Evolutionary conservation across 2,113 vertebrate species (phyloP), one percentile per base, ranked within the genome.

Genomic region (Phaetusa simplex): DNA sequence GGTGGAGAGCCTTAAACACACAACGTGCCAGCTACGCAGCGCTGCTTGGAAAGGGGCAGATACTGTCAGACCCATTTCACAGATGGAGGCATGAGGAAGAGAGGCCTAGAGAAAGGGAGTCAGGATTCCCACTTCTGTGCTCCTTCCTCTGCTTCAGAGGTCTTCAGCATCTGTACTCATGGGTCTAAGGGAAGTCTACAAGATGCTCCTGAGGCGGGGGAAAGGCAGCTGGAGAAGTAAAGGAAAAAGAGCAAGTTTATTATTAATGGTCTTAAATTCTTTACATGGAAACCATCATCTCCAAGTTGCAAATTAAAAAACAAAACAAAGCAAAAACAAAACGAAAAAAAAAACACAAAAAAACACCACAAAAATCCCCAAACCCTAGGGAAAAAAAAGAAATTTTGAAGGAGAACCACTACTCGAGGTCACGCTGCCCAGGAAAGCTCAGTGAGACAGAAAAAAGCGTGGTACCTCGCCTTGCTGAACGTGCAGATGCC

Each of bases 1-100:
- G 53, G 11, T 11, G 53, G 53, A 32, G 32, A n/a, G 13, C 56
- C 56, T 14, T 5, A 6, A 12, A 20, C 8, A 1, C 3, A 22
- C 30, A 2, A 2, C 0, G 4, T 8, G 0, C 22, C 3, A 1
- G 7, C 30, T 6, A 1, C 1, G 5, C 32, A 5, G 5, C 4
- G 1, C 11, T 2, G 4, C 40, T 30, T 3, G 42, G 30, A 3
- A 6, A 14, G 0, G 29, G 38, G 40, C 2, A 1, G 64, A 1
- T 12, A 1, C 36, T 4, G 3, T 1, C 45, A 2, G 67, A 6
- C 26, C 34, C 50, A 0, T 14, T 5, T 4, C 22, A 5, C 29
- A 38, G 47, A 4, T 5, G n/a, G 53, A 70, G 72, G 11, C 8
- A 0, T 6, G 42, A n/a, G 36, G 47, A 40, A 29, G 27, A 11